Conservation (phyloP, 2,888 invertebrate species). For the Tetranychus truncatus region DNA sequence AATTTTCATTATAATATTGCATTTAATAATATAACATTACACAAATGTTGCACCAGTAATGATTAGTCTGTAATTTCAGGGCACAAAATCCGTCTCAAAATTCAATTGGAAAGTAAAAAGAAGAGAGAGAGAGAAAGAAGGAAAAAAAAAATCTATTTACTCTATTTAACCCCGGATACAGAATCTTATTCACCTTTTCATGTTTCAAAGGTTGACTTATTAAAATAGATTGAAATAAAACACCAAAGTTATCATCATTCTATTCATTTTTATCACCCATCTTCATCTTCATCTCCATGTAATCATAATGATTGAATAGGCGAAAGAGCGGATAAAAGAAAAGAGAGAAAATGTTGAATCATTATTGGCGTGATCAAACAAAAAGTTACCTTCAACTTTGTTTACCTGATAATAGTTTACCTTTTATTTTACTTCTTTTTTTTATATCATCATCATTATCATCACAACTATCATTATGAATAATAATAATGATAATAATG, state of each 20-base stretch:
- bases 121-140: not conserved
- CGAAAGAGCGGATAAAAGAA: too few species aligned
- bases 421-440: not conserved
- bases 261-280: not conserved
- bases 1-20: too few species aligned
- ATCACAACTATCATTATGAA: not conserved
- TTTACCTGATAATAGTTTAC: not conserved
- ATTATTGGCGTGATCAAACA: not conserved
- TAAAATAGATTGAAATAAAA: too few species aligned
- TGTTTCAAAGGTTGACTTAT: too few species aligned
- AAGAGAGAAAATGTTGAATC: not conserved
- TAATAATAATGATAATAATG: not conserved
- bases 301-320: not conserved
- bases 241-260: not conserved
- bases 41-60: too few species aligned
- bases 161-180: not conserved
- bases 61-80: not conserved
- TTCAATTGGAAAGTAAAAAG: not conserved
- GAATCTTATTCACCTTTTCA: not conserved
- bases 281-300: not conserved
- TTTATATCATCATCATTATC: not conserved
- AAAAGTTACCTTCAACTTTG: not conserved
- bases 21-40: too few species aligned
- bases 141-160: not conserved
- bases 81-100: not conserved